These are phyloP conservation scores for Falcunculus frontatus DNA, from an alignment of 2,113 vertebrate species.

Conservation along the genomic window DNA sequence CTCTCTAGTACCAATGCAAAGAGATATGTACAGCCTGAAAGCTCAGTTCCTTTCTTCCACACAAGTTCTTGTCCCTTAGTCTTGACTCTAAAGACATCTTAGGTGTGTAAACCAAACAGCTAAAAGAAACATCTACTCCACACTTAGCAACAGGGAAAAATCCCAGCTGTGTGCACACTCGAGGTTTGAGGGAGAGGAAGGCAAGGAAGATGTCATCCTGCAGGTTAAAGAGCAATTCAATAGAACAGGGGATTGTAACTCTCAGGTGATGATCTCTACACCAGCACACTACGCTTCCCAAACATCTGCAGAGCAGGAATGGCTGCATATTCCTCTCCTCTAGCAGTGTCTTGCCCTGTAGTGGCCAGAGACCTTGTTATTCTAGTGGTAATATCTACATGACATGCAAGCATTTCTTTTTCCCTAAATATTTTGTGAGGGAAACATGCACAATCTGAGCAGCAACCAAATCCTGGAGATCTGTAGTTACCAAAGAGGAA, in stretches of 20 bases:
- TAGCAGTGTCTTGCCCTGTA: not conserved
- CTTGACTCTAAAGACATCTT: not conserved
- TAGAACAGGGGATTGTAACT: not conserved
- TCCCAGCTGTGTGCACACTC: not conserved
- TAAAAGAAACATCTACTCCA: not conserved
- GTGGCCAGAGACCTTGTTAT: not conserved
- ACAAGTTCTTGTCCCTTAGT: not conserved
- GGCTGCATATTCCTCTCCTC: not conserved
- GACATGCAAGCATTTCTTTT: not conserved
- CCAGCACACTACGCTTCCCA: not conserved
- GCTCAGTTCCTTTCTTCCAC: not conserved
- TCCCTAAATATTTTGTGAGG: conserved; percentile 1
- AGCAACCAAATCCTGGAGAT: not conserved
- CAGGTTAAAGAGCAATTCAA: not conserved
- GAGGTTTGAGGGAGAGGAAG: not conserved
- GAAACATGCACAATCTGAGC: not conserved
- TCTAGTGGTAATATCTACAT: not conserved
- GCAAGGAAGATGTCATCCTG: not conserved
- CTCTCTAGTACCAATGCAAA: not conserved
- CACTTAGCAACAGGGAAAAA: not conserved
- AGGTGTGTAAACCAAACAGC: not conserved
- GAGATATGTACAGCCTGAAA: not conserved
- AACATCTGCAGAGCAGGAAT: not conserved
- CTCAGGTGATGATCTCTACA: not conserved
- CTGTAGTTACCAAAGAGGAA: conserved; percentile 18